Evolutionary conservation across 2,888 invertebrate genomes (phyloP).

Genomic region (Ophraella communa): DNA sequence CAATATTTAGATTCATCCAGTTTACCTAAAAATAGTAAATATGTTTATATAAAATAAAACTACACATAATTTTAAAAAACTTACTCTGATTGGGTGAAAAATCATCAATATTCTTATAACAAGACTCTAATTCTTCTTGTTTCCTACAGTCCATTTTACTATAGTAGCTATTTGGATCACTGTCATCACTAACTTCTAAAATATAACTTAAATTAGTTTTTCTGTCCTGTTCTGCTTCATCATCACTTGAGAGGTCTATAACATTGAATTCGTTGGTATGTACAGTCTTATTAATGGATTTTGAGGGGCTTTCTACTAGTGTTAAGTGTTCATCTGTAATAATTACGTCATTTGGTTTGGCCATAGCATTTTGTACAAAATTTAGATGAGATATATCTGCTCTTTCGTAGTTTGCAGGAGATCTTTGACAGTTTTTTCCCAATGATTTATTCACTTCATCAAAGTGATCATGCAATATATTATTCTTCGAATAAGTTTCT

Average conservation of each 20-base stretch:
- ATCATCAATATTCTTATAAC: not conserved
- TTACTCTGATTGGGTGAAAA: not conserved
- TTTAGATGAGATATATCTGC: not conserved
- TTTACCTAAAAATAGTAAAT: not conserved
- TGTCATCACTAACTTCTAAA: not conserved
- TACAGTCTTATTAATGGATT: not conserved
- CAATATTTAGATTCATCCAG: not conserved
- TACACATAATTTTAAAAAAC: not conserved
- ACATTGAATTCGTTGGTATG: not conserved
- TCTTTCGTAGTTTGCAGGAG: not conserved
- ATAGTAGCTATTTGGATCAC: not conserved
- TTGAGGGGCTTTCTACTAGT: not conserved
- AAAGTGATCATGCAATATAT: not conserved
- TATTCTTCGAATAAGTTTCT: not conserved
- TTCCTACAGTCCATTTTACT: not conserved
- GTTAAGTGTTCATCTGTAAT: not conserved
- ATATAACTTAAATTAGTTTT: not conserved
- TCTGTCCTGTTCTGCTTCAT: not conserved
- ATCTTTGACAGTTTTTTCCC: not conserved
- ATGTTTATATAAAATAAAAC: not conserved
- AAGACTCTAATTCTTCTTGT: not conserved
- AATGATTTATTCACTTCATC: not conserved
- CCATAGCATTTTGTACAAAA: not conserved
- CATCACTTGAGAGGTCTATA: constrained; percentile 14
- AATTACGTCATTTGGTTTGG: not conserved